Evolutionary conservation across 2,888 invertebrate genomes (phyloP).

Genomic region (Tupiocoris notatus): DNA sequence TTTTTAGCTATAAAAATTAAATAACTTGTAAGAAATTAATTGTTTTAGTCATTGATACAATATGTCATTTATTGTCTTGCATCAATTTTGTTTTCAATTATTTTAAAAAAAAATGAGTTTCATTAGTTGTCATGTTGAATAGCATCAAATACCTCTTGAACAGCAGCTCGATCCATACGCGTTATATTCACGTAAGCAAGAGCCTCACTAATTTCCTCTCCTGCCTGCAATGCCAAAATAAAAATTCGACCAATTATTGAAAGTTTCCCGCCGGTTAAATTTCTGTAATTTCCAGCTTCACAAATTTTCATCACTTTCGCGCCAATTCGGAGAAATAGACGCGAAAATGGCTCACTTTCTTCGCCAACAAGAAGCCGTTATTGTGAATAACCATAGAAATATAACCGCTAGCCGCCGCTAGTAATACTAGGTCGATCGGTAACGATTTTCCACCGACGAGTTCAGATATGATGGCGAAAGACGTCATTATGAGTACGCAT

Average conservation of each 20-base stretch:
- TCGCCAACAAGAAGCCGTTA: neutral
- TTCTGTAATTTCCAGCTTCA: too few species aligned
- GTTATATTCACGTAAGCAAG: slow-evolving; percentile 1
- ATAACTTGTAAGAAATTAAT: too few species aligned
- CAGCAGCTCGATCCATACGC: neutral
- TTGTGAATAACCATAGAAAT: neutral
- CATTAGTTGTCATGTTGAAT: neutral
- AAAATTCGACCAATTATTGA: too few species aligned
- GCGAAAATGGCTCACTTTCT: neutral
- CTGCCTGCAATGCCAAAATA: slow-evolving; percentile 1
- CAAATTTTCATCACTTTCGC: too few species aligned
- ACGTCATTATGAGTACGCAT: neutral
- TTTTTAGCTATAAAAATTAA: too few species aligned
- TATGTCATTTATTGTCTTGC: too few species aligned
- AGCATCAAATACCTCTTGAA: neutral
- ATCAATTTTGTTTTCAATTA: too few species aligned
- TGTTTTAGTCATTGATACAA: too few species aligned
- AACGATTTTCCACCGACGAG: neutral
- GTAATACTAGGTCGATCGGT: neutral
- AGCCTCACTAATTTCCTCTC: neutral
- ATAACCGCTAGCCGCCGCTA: neutral
- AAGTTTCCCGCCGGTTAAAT: too few species aligned
- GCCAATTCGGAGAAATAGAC: too few species aligned
- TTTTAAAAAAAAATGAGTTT: too few species aligned
- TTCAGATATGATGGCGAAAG: slow-evolving; percentile 5